These are phyloP conservation scores for Chanos chanos DNA, from an alignment of 2,797 vertebrate species.

Conservation along the genomic window DNA sequence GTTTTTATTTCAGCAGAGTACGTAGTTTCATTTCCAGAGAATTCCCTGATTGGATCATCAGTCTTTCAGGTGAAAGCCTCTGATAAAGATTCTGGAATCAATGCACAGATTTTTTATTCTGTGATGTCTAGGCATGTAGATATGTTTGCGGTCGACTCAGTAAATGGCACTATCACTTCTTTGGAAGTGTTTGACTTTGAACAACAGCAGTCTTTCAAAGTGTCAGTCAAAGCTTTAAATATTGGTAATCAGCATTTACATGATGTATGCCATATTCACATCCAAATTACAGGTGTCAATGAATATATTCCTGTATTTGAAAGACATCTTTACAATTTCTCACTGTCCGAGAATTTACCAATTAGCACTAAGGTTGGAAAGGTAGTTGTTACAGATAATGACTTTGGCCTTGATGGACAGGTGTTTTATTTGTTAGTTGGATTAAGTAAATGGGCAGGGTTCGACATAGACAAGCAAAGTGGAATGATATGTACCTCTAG, in stretches of 20 bases:
- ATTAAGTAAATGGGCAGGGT: slow-evolving; percentile 60
- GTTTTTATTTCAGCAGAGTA: slow-evolving; percentile 60
- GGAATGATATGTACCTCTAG: slow-evolving; percentile 65
- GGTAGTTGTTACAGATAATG: slow-evolving; percentile 66
- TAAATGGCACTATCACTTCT: slow-evolving; percentile 64
- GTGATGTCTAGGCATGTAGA: slow-evolving; percentile 62
- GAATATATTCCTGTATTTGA: slow-evolving; percentile 68
- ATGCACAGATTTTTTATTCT: slow-evolving; percentile 67
- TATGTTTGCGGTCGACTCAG: slow-evolving; percentile 64
- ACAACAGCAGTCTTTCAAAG: slow-evolving; percentile 59
- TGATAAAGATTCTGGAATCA: slow-evolving; percentile 65
- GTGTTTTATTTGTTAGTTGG: slow-evolving; percentile 70
- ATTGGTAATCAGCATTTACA: slow-evolving; percentile 50
- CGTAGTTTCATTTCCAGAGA: slow-evolving; percentile 59
- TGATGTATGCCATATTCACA: slow-evolving; percentile 59
- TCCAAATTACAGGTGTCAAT: slow-evolving; percentile 68
- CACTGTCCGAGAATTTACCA: slow-evolving; percentile 62
- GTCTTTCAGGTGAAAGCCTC: slow-evolving; percentile 57
- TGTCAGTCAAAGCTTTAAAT: slow-evolving; percentile 69
- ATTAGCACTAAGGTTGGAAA: slow-evolving; percentile 61
- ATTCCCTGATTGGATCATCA: slow-evolving; percentile 56
- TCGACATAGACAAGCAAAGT: slow-evolving; percentile 56
- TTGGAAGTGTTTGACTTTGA: slow-evolving; percentile 71
- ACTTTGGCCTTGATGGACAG: slow-evolving; percentile 65
- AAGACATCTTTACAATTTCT: slow-evolving; percentile 60